phyloP scores from a whole-genome alignment of 2,888 invertebrate species.

The Nomada fucata region DNA sequence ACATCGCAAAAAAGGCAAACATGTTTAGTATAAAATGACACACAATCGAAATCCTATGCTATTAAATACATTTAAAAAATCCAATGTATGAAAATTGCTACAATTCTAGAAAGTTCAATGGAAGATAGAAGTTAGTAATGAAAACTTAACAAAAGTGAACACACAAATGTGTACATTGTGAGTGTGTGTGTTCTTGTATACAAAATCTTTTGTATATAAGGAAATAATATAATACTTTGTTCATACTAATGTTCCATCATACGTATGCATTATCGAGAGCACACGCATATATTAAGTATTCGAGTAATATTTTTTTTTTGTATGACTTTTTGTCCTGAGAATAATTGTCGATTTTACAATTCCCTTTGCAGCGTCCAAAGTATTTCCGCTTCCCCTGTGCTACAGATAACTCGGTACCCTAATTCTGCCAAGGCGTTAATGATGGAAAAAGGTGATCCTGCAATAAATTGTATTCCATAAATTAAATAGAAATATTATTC shows the following conservation, averaged over 20 bases:
- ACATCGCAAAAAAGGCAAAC: slow-evolving; percentile 1
- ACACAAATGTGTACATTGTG: slow-evolving; percentile 4
- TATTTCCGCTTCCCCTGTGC: slow-evolving; percentile 92
- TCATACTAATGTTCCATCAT: slow-evolving; percentile 13
- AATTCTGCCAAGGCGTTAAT: slow-evolving; percentile 91
- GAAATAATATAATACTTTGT: slow-evolving; percentile 34
- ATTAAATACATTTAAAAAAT: slow-evolving; percentile 30
- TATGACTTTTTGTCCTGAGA: slow-evolving; percentile 20
- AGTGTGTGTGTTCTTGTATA: background rate
- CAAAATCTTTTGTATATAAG: slow-evolving; percentile 17
- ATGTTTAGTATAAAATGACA: slow-evolving; percentile 24
- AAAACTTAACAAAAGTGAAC: slow-evolving; percentile 30
- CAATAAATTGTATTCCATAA: slow-evolving; percentile 66
- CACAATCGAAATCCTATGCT: background rate
- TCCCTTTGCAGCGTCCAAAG: slow-evolving; percentile 94
- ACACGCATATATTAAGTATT: slow-evolving; percentile 17
- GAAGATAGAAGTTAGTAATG: slow-evolving; percentile 27
- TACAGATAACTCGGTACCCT: slow-evolving; percentile 91
- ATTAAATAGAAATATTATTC: slow-evolving; percentile 12
- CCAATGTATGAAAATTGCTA: slow-evolving; percentile 17
- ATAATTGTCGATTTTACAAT: slow-evolving; percentile 83
- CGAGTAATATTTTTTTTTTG: slow-evolving; percentile 11
- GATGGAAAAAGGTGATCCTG: slow-evolving; percentile 88
- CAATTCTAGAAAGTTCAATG: slow-evolving; percentile 25
- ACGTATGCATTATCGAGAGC: background rate